Evolutionary conservation across 2,113 vertebrate species (phyloP).

Genomic region (Piprites chloris): DNA sequence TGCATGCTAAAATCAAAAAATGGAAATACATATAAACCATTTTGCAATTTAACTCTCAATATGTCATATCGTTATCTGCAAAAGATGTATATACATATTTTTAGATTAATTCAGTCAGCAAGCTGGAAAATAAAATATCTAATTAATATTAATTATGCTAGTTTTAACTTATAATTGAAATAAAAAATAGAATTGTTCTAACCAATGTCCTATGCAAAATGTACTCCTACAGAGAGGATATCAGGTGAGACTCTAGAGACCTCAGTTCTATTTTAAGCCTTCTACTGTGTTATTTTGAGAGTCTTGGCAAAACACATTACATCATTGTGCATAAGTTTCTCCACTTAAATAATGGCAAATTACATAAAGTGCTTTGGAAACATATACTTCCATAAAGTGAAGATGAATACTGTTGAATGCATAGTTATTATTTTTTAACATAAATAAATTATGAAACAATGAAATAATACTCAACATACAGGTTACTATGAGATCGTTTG

Average conservation of each 20-base stretch:
- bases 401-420: neutral
- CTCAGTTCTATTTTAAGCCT: neutral
- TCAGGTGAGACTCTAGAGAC: neutral
- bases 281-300: neutral
- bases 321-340: neutral
- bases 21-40: neutral
- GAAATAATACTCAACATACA: neutral
- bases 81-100: neutral
- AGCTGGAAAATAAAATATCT: neutral
- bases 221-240: neutral
- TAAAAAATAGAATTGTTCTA: neutral
- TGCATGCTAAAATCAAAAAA: neutral
- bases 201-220: neutral
- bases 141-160: neutral
- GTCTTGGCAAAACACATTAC: neutral
- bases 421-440: neutral
- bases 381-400: neutral
- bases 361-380: neutral
- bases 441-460: neutral
- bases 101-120: neutral
- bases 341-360: neutral
- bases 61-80: neutral
- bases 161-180: neutral
- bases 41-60: neutral
- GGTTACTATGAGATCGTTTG: neutral